Conservation (phyloP, 2,797 vertebrate species). For the Tadarida brasiliensis region DNA sequence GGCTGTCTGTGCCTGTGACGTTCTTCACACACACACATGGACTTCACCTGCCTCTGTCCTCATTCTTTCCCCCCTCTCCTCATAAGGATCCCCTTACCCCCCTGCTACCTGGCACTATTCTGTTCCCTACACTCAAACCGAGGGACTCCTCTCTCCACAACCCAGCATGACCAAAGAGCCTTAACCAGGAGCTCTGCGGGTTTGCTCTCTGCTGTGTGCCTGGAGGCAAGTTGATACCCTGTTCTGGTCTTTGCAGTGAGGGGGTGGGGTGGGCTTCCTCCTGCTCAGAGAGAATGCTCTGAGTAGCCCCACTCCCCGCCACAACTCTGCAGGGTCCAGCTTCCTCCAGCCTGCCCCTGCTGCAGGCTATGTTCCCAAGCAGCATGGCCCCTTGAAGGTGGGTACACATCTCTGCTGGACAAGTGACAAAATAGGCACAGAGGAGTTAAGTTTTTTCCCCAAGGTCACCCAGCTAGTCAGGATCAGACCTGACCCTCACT, state of each 20-base stretch:
- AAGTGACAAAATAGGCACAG: background rate
- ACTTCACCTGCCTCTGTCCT: background rate
- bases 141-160: background rate
- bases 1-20: background rate
- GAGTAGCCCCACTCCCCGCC: background rate
- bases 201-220: background rate
- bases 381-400: background rate
- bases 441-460: slow-evolving; percentile 4
- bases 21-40: background rate
- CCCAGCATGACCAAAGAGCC: background rate
- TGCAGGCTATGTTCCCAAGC: background rate
- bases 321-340: background rate
- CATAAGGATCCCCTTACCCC: too few species aligned
- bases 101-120: background rate
- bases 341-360: background rate
- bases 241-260: background rate
- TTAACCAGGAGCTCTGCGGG: background rate
- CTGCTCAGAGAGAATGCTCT: background rate
- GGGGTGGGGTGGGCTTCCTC: background rate
- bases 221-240: background rate
- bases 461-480: background rate
- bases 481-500: background rate
- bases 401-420: background rate
- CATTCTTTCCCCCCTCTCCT: background rate
- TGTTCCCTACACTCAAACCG: background rate